Percentiles rank a stretch among this genome's conserved stretches.
phyloP scores from a whole-genome alignment of 2,888 invertebrate species.

The Linnaemya tessellans region DNA sequence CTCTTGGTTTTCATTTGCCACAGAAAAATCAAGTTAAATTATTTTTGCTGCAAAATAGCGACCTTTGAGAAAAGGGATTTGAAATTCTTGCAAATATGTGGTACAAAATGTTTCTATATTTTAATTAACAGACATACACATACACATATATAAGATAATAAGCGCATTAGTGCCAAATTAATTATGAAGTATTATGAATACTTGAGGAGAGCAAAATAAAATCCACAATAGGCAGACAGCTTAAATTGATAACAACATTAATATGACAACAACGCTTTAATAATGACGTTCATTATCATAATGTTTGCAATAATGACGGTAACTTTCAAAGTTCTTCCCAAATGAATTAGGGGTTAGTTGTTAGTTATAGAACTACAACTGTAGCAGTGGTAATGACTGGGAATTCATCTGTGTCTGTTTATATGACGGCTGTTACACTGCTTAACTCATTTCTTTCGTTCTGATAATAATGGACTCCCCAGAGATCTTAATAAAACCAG shows the following conservation, averaged over 20 bases:
- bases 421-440: slow-evolving; percentile 42
- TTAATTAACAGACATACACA: background rate
- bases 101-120: too few species aligned
- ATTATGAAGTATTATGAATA: slow-evolving; percentile 42
- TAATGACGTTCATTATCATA: slow-evolving; percentile 52
- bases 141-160: slow-evolving; percentile 36
- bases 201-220: slow-evolving; percentile 24
- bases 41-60: too few species aligned
- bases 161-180: slow-evolving; percentile 58
- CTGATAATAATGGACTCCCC: slow-evolving; percentile 67
- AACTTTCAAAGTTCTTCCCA: slow-evolving; percentile 11
- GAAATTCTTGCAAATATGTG: too few species aligned
- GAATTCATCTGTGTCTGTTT: slow-evolving; percentile 35
- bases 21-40: too few species aligned
- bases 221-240: background rate
- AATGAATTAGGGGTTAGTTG: background rate
- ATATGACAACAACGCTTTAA: slow-evolving; percentile 49
- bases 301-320: slow-evolving; percentile 35
- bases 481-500: slow-evolving; percentile 52
- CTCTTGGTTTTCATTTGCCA: too few species aligned
- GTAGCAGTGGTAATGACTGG: slow-evolving; percentile 17
- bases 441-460: slow-evolving; percentile 62
- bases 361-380: background rate
- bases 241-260: background rate
- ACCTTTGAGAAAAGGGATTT: too few species aligned